Conservation (phyloP, 2,888 invertebrate genomes). For the Charanyca ferruginea region DNA sequence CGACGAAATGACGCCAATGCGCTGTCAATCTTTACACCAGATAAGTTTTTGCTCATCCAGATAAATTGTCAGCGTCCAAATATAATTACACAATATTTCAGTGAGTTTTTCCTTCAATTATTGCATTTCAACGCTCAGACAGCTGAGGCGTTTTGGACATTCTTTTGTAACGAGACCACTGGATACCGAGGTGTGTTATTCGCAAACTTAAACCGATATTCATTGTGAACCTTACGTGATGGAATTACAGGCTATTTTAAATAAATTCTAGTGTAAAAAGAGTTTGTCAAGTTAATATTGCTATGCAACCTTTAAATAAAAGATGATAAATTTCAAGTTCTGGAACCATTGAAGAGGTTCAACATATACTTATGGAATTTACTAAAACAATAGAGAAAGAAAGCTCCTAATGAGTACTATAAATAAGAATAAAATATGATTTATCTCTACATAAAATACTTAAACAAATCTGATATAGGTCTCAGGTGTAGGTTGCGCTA, state of each 20-base stretch:
- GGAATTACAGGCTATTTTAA: slow-evolving; percentile 34
- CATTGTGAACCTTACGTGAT: slow-evolving; percentile 11
- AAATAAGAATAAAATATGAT: no score
- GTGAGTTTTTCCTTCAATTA: slow-evolving; percentile 86
- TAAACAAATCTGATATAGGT: no score
- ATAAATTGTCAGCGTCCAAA: slow-evolving; percentile 77
- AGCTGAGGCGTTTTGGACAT: slow-evolving; percentile 80
- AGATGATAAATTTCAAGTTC: slow-evolving; percentile 29
- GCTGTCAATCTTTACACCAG: slow-evolving; percentile 76
- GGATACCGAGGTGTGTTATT: slow-evolving; percentile 65
- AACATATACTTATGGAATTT: no score
- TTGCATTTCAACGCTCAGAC: slow-evolving; percentile 79
- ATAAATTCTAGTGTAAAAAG: not conserved
- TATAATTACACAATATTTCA: slow-evolving; percentile 87
- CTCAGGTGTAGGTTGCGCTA: no score
- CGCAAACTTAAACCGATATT: slow-evolving; percentile 23
- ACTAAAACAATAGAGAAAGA: no score
- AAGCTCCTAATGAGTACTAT: no score
- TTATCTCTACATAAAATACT: no score
- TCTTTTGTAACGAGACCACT: slow-evolving; percentile 77
- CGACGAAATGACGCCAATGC: slow-evolving; percentile 63
- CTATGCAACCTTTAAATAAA: slow-evolving; percentile 43
- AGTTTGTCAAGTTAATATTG: slow-evolving; percentile 27
- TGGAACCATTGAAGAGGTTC: no score
- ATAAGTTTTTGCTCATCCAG: slow-evolving; percentile 73